Evolutionary conservation across 2,797 vertebrate genomes (phyloP).

Genomic region (Xyrichtys novacula): DNA sequence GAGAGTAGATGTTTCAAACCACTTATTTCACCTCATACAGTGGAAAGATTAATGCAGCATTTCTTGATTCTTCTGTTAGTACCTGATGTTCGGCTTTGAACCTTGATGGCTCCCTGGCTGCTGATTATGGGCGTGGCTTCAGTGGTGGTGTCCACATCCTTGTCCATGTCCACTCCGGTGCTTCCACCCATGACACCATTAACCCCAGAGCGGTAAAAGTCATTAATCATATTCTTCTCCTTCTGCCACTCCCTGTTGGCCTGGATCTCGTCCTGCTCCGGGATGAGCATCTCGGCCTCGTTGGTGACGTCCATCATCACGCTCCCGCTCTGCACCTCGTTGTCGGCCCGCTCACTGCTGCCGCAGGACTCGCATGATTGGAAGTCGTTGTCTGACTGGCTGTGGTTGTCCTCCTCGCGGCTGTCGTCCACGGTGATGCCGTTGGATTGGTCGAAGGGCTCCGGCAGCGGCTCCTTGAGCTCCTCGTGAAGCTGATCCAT

Average conservation of each 20-base stretch:
- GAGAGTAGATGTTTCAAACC: constrained; percentile 2
- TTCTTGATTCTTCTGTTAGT: not conserved
- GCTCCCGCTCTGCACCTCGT: constrained; percentile 78
- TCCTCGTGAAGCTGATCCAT: constrained; percentile 99
- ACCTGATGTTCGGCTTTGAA: constrained; percentile 92
- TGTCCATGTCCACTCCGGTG: constrained; percentile 90
- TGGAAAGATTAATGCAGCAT: not conserved
- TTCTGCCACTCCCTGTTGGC: constrained; percentile 93
- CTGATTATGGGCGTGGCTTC: constrained; percentile 88
- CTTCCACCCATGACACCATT: constrained; percentile 70
- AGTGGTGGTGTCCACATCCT: constrained; percentile 87
- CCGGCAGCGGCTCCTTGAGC: constrained; percentile 90
- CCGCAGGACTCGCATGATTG: constrained; percentile 95
- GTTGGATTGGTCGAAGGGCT: constrained; percentile 86
- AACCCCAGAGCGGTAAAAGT: constrained; percentile 84
- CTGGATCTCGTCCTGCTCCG: constrained; percentile 88
- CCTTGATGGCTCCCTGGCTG: constrained; percentile 94
- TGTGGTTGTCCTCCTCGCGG: constrained; percentile 89
- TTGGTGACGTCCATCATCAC: constrained; percentile 81
- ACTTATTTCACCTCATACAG: not conserved
- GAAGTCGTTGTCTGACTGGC: constrained; percentile 92
- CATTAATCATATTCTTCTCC: constrained; percentile 91
- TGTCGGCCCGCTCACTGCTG: constrained; percentile 91
- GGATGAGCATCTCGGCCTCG: constrained; percentile 94
- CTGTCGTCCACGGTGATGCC: constrained; percentile 75